Conservation (phyloP, 2,113 vertebrate genomes). For the Nothocercus nigrocapillus region DNA sequence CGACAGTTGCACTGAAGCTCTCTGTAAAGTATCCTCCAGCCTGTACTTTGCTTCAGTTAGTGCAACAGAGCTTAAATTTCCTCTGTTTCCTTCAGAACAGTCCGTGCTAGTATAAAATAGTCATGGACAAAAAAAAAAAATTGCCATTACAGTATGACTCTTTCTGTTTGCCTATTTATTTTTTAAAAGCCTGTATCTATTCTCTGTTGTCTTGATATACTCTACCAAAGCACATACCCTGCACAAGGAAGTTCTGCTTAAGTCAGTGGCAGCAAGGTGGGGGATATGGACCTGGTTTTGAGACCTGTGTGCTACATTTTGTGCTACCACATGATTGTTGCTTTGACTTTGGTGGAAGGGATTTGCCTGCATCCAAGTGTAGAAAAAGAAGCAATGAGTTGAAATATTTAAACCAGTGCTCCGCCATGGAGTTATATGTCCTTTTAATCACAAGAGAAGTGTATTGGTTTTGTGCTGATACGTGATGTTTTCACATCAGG, state of each 20-base stretch:
- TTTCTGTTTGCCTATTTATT: slow-evolving; percentile 37
- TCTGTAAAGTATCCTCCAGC: neutral
- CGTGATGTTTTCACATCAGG: neutral
- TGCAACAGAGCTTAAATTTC: slow-evolving; percentile 13
- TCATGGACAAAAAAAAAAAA: neutral
- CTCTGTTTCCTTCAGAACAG: neutral
- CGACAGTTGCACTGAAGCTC: slow-evolving; percentile 42
- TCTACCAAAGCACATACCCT: neutral
- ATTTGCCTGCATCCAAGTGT: neutral
- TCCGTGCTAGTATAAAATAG: neutral
- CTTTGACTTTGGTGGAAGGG: neutral
- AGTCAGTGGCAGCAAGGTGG: neutral
- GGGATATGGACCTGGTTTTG: neutral
- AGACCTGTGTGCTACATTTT: rapidly evolving
- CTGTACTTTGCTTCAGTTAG: neutral
- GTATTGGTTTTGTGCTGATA: slow-evolving; percentile 19
- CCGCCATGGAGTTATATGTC: neutral
- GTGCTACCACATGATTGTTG: neutral
- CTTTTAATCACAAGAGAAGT: slow-evolving; percentile 6
- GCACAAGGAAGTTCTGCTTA: neutral
- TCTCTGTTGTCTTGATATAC: neutral
- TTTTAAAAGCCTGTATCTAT: neutral
- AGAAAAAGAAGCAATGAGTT: neutral
- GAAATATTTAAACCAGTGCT: neutral
- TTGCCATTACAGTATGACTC: neutral